phyloP scores from a whole-genome alignment of 2,888 invertebrate genomes.

The Deroplatys truncata region DNA sequence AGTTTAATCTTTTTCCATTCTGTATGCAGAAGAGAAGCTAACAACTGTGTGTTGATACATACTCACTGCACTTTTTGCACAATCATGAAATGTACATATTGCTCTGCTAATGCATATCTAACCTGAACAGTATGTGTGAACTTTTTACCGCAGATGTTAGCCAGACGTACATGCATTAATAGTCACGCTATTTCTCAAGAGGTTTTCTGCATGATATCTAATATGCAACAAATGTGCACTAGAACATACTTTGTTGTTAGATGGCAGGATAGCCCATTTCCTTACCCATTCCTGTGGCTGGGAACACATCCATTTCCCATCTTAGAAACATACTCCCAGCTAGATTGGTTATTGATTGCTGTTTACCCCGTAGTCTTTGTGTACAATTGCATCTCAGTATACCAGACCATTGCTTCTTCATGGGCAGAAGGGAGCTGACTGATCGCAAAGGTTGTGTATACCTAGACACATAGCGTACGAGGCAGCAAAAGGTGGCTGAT shows the following conservation, averaged over 20 bases:
- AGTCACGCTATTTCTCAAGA: neutral
- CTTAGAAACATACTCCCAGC: neutral
- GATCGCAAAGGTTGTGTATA: neutral
- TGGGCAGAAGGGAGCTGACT: slow-evolving; percentile 13
- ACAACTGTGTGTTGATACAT: neutral
- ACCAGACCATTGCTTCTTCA: slow-evolving; percentile 12
- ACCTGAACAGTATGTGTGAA: neutral
- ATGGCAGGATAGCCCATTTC: neutral
- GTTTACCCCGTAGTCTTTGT: slow-evolving; percentile 23
- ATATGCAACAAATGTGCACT: neutral
- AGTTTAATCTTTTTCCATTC: no score
- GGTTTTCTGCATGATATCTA: neutral
- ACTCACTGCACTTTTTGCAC: neutral
- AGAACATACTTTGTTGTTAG: neutral
- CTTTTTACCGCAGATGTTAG: neutral
- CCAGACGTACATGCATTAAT: neutral
- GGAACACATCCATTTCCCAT: neutral
- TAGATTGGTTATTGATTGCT: slow-evolving; percentile 20
- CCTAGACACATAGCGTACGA: neutral
- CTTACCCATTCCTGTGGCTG: neutral
- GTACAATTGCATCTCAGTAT: slow-evolving; percentile 27
- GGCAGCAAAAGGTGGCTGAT: neutral
- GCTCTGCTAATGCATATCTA: neutral
- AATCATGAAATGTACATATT: neutral
- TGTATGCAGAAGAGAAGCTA: no score